Base-by-base conservation (phyloP, 2,113 vertebrate genomes). In the Phyllostomus hastatus region DNA sequence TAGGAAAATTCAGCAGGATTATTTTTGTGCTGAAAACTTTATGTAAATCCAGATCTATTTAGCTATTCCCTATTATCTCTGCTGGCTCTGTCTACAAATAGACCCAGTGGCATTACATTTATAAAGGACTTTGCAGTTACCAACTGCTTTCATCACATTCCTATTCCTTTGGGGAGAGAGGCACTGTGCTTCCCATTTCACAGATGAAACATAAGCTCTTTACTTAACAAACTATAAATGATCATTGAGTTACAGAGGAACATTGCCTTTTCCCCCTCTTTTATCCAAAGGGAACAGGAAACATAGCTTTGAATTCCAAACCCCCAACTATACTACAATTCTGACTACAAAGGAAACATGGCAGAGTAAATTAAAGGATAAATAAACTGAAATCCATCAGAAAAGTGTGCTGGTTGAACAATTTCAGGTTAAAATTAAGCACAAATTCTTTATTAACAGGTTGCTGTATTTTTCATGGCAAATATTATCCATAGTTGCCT, bases 401-500 rank as follows among this genome's bases (percentile, higher is more conserved):
- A 5, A 54, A 78, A 46, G 5, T 70, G 24, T 46, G 4, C 46
- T 87, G 41, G 28, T n/a, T 96, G 79, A 50, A 31, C 38, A 85
- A 57, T 64, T 83, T 86, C 67, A 88, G 64, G 78, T 78, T 43
- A 54, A 92, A 95, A 52, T 75, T 72, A 84, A 78, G 69, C 67
- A 91, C 70, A 88, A 24, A 69, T 66, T 85, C 54, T 91, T 91
- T 69, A 31, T 69, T 79, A 94, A 57, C 28, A 96, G 31, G 76
- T 90, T 80, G 12, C 54, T 89, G 5, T 64, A 85, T 93, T 78
- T 22, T 31, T 7, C 14, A 9, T 50, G 19, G 2, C 2, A 61
- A 73, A 88, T 66, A 90, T 50, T 75, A 70, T 41, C 59, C 82
- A 96, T 64, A 91, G 85, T 54, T 91, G 33, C 35, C 28, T 94